Conservation (phyloP, 1,140 invertebrate genomes). For the Acyrthosiphon pisum region DNA sequence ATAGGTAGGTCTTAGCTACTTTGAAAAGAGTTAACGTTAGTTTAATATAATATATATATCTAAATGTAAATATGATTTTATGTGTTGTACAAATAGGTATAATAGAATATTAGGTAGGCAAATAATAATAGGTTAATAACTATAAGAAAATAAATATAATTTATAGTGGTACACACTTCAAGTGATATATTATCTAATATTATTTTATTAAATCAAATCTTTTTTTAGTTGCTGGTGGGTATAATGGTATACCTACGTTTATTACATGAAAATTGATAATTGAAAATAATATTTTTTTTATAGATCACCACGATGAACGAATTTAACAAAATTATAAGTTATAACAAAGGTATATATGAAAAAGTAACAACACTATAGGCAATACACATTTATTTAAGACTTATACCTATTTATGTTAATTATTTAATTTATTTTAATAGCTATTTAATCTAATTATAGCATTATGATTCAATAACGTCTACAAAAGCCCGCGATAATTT, state of each 20-base stretch:
- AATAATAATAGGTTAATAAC: not conserved
- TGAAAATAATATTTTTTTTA: not conserved
- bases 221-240: not conserved
- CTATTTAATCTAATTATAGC: not conserved
- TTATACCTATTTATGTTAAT: not conserved
- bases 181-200: not conserved
- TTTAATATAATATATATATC: not conserved
- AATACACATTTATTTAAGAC: not conserved
- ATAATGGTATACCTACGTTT: not conserved
- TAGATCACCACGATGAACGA: not conserved
- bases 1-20: not conserved
- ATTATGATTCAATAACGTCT: not conserved
- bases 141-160: not conserved
- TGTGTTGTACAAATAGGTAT: not conserved
- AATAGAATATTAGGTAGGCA: not conserved
- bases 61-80: not conserved
- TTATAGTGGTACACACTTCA: not conserved
- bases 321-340: not conserved
- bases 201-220: not conserved
- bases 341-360: not conserved
- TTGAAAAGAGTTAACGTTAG: not conserved
- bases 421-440: not conserved
- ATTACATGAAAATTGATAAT: not conserved
- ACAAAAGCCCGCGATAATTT: not conserved
- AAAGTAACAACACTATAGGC: not conserved